Base-by-base conservation (phyloP, 2,888 invertebrate species). In the Petrophora chlorosata region DNA sequence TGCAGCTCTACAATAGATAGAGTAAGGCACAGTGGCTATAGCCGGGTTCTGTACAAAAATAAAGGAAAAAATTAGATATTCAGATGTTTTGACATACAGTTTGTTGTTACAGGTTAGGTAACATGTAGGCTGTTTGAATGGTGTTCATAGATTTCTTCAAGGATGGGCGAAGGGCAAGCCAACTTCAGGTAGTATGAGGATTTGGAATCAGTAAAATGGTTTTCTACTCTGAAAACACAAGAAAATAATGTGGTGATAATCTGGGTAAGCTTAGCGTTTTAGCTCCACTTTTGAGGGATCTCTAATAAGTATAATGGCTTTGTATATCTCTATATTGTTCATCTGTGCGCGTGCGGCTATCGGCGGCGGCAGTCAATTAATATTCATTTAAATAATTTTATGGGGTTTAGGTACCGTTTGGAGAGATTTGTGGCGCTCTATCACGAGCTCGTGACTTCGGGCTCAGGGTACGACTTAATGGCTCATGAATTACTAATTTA, bases 361-460 rank as follows among this genome's bases (percentile, higher is more conserved):
- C 53, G 19, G 12, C 43, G 13, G 41, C 44, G 19, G 50, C 12
- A 48, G 48, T 39, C 42, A 48, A 52, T 59, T 52, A 53, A 53
- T 46, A 56, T 49, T 53, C 29, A 59, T 59, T 56, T 56, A 53
- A 40, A 51, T 55, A 53, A 55, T 50, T 36, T 22, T 32, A 49
- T 49, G 53, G 45, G 44, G 39, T 33, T 12, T 41, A n/a, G n/a
- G n/a, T n/a, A 52, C 51, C 44, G 51, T 33, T 19, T 5, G 10
- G 12, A 45, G 39, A 32, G 51, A 29, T 28, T 33, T 34, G 36
- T 30, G 10, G 15, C 2, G 30, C 36, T 13, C 35, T n/a, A 30
- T 26, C 26, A 8, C 17, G 32, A 9, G 13, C 38, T 39, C 39
- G 39, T 39, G 39, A 39, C 39, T n/a, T n/a, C n/a, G n/a, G n/a